Percentiles rank a stretch among this genome's conserved stretches.
Evolutionary conservation across 2,113 vertebrate genomes (phyloP).

Genomic region (Halcyon malimbica): DNA sequence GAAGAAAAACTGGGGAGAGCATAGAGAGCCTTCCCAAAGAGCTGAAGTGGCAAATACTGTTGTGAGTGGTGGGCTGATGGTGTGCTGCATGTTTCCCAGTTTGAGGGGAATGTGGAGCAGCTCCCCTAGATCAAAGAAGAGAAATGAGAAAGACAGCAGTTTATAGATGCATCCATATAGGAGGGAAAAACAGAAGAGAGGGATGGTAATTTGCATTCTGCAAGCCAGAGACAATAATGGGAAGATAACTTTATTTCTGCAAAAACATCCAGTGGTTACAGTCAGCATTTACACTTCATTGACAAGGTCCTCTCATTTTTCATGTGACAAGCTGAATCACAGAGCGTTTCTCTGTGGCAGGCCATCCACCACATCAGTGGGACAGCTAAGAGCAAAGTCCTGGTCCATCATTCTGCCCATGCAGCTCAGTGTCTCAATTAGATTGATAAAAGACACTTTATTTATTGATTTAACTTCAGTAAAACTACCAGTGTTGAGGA

Average conservation of each 20-base stretch:
- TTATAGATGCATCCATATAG: neutral
- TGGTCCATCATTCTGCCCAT: neutral
- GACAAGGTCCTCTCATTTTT: neutral
- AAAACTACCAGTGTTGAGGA: neutral
- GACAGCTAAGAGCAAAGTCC: neutral
- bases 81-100: neutral
- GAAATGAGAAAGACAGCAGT: neutral
- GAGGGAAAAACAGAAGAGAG: neutral
- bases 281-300: neutral
- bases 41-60: neutral
- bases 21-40: neutral
- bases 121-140: neutral
- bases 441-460: neutral
- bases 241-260: neutral
- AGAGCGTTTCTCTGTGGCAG: neutral
- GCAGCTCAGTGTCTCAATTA: neutral
- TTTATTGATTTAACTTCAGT: neutral
- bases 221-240: neutral
- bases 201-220: neutral
- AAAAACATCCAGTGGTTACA: neutral
- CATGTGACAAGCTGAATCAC: neutral
- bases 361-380: neutral
- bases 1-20: neutral
- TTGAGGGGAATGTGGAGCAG: neutral
- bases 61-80: neutral